Base-by-base conservation (phyloP, 2,113 vertebrate genomes). In the Sprattus sprattus region DNA sequence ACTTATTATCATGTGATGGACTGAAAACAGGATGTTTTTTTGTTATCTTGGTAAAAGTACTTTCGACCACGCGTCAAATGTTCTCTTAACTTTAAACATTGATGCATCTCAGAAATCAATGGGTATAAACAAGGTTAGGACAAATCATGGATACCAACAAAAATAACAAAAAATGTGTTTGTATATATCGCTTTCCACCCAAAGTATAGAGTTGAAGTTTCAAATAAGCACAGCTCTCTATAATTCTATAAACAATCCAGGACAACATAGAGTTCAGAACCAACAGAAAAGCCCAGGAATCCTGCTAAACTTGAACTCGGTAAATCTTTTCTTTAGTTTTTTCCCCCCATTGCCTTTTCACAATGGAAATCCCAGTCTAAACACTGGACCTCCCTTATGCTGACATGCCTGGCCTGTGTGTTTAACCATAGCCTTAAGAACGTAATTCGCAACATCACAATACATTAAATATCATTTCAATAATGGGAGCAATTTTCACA, bases 381-480 rank as follows among this genome's bases (percentile, higher is more conserved):
- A 78, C 71, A 78, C 11, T 78, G 13, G 71, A 32, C 39, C 89
- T 89, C 88, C 88, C 88, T 84, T 84, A 64, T 85, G 87, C 88
- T 90, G 88, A 88, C 89, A 89, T 90, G 91, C 88, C 86, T 85
- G 45, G 87, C 84, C 90, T 91, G 84, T 50, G 25, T 25, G 45
- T 89, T 85, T 84, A 90, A 89, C 88, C 90, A 85, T 57, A 86
- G 83, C 50, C 83, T 88, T 85, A 71, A 71, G 88, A 83, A 88
- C 85, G 92, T 90, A 87, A 91, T 91, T 88, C 87, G 89, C 89
- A 92, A 87, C 64, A 86, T 86, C 88, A 90, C 89, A 89, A 92
- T 91, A 85, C 45, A 71, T 71, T 57, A 28, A 71, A 28, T 83
- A 45, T 6, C 45, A 75, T 18, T 57, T 52, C 83, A 52, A 64